Evolutionary conservation across 2,797 vertebrate species (phyloP).

Genomic region (Diplodus sargus): DNA sequence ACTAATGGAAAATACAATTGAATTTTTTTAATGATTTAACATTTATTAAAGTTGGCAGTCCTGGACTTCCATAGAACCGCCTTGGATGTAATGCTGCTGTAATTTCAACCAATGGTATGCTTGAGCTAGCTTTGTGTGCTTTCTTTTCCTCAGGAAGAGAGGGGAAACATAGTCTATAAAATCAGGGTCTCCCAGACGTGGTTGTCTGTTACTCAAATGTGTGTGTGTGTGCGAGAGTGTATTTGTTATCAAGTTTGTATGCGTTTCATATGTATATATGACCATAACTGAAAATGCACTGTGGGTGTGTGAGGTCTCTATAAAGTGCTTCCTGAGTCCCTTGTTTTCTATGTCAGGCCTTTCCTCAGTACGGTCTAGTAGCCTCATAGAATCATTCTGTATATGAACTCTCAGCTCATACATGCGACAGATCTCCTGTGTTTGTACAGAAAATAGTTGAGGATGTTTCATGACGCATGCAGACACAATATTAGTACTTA

Average conservation of each 20-base stretch:
- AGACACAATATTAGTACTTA: constrained; percentile 79
- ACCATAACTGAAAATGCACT: constrained; percentile 43
- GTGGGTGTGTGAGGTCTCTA: constrained; percentile 64
- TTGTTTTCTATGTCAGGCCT: constrained; percentile 79
- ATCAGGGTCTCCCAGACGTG: constrained; percentile 83
- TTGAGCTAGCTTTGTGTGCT: constrained; percentile 63
- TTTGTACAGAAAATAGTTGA: constrained; percentile 82
- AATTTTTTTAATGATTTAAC: background rate
- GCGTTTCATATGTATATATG: constrained; percentile 48
- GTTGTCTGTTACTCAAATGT: constrained; percentile 60
- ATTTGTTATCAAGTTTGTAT: constrained; percentile 29
- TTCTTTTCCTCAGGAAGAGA: constrained; percentile 81
- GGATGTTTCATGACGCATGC: constrained; percentile 81
- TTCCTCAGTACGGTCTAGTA: constrained; percentile 80
- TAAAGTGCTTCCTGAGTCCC: constrained; percentile 87
- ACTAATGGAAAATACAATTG: background rate
- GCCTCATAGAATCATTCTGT: constrained; percentile 78
- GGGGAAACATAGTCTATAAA: constrained; percentile 73
- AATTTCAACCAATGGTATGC: constrained; percentile 49
- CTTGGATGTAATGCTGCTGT: constrained; percentile 38
- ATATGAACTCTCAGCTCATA: constrained; percentile 66
- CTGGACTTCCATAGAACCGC: constrained; percentile 14
- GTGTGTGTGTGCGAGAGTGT: constrained; percentile 35
- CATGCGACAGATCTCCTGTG: constrained; percentile 71
- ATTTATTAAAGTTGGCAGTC: constrained; percentile 1